Evolutionary conservation across 2,113 vertebrate genomes (phyloP), one percentile per base, ranked within the genome.

Genomic region (Hirundichthys speculiger): DNA sequence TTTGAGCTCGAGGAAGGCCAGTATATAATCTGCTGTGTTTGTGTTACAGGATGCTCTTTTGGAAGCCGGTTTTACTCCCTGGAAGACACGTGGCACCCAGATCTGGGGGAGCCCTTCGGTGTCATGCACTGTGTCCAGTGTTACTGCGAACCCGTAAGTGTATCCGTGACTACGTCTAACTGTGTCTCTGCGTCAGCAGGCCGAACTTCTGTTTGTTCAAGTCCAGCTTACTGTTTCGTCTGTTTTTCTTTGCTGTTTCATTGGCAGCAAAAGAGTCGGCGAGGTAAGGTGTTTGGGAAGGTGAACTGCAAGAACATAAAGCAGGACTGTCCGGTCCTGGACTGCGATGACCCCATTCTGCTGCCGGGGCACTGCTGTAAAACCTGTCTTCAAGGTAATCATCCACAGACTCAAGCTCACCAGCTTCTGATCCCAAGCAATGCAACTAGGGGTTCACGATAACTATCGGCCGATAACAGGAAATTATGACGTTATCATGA

Each of bases 101-200:
- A 99, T 65, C 90, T 99, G 9, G 97, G 97, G 21, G 96, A 98
- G 66, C 97, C 97, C 10, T 99, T 98, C 22, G 97, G 97, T 20
- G 86, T 98, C 75, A 98, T 98, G 96, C 95, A 94, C 89, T 99
- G 97, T 5, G 94, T 98, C 61, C 90, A 95, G 85, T 98, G 97
- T 79, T 80, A 92, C 85, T 99, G 97, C 14, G 96, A 98, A 63
- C 84, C 94, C 59, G 97, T 99, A 86, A 92, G 95, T 89, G 1
- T 30, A 3, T 19, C 20, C 62, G 3, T n/a, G 10, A 10, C 10
- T n/a, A 7, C 15, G 4, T 45, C n/a, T n/a, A 19, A 10, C 2
- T 14, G 41, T 34, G 30, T 5, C 30, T 10, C 1, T 34, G 5
- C 30, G 6, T 27, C 1, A 13, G 10, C 18, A 4, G 21, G 13